Base-by-base conservation (phyloP, 2,797 vertebrate species). In the Sebastes goodei region DNA sequence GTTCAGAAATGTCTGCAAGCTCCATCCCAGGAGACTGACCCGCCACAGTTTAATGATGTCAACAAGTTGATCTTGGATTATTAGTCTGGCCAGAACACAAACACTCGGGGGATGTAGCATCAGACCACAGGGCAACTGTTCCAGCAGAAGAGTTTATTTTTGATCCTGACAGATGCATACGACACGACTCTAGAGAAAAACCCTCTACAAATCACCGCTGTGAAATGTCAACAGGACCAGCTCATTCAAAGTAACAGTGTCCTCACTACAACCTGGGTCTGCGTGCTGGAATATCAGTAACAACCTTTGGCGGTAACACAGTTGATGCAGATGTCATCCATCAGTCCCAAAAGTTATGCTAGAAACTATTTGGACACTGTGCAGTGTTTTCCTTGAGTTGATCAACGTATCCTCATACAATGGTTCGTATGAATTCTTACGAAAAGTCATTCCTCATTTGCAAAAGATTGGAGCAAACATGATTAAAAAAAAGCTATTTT, bases 41-140 rank as follows among this genome's bases (percentile, higher is more conserved):
- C 1, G n/a, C 15, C 67, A 38, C 72, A 27, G 59, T 81, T 77
- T 76, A 80, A 70, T 35, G 80, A 91, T 85, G 89, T 85, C 74
- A 83, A 88, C 87, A 79, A 81, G 74, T 71, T 84, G 75, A 91
- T 86, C 85, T 76, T 55, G 86, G 88, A 91, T 88, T 88, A 90
- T 78, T 59, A 75, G 65, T 86, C 83, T 75, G 77, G 77, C 82
- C 64, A 23, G 71, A 46, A 33, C 69, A 74, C 80, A 84, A 82
- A 87, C 84, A 73, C 77, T 74, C 25, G 1, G 68, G 55, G 76
- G 46, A 70, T 35, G 81, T 21, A 53, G 72, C 72, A 38, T 71
- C 74, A 30, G 86, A 71, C 32, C 64, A 30, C 46, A 76, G 42
- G 76, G 38, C 64, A 49, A 30, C 67, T 33, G 74, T 70, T 81